A percentile compares a stretch with the other conserved stretches of the same genome.
Evolutionary conservation across 2,797 vertebrate genomes (phyloP).

Genomic region (Pseudotriccus pelzelni): DNA sequence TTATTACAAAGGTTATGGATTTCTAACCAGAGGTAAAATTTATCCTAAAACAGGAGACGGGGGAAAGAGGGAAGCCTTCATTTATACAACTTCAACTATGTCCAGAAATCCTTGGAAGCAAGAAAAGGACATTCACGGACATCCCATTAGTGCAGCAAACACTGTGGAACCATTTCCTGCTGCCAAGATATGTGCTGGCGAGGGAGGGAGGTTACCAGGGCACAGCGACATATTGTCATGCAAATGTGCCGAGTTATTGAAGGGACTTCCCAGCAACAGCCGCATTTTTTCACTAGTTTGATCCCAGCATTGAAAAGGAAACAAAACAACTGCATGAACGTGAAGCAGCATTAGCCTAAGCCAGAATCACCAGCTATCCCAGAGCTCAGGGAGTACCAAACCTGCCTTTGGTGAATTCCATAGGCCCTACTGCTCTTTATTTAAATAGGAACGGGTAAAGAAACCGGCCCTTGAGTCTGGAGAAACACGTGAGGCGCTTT

Average conservation of each 20-base stretch:
- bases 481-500: neutral
- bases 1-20: neutral
- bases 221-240: neutral
- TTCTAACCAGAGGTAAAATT: neutral
- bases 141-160: neutral
- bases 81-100: neutral
- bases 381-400: neutral
- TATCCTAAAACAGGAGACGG: neutral
- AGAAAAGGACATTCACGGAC: neutral
- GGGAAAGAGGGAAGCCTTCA: neutral
- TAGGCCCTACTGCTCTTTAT: neutral
- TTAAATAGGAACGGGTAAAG: neutral
- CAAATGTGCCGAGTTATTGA: slow-evolving; percentile 35
- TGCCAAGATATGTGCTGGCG: neutral
- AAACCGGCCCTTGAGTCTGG: neutral
- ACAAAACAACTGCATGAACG: neutral
- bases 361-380: neutral
- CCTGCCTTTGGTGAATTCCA: neutral
- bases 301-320: slow-evolving; percentile 44
- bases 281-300: slow-evolving; percentile 21
- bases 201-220: slow-evolving; percentile 19
- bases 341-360: neutral
- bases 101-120: neutral
- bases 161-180: neutral
- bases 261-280: slow-evolving; percentile 45